phyloP scores from a whole-genome alignment of 2,888 invertebrate species.

The Unio pictorum region DNA sequence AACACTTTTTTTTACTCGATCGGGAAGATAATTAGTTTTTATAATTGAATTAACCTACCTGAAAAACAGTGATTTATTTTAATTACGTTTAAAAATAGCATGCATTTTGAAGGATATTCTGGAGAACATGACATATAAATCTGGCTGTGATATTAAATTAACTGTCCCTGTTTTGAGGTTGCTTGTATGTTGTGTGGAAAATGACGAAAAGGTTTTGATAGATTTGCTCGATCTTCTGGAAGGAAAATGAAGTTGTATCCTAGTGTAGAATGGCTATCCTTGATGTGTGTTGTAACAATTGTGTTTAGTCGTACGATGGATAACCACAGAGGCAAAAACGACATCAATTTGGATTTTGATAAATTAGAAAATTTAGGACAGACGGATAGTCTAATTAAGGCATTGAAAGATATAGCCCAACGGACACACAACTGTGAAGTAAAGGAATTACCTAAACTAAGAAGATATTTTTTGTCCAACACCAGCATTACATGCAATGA shows the following conservation, averaged over 20 bases:
- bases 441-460: slow-evolving; percentile 55
- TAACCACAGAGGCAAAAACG: slow-evolving; percentile 35
- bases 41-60: too few relatives aligned
- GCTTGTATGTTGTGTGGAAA: too few relatives aligned
- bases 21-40: too few relatives aligned
- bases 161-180: too few relatives aligned
- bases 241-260: slow-evolving; percentile 28
- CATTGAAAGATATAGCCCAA: slow-evolving; percentile 54
- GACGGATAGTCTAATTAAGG: slow-evolving; percentile 44
- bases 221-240: neutral
- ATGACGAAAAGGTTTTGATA: neutral
- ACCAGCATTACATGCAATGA: slow-evolving; percentile 62
- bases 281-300: slow-evolving; percentile 19
- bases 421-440: slow-evolving; percentile 60
- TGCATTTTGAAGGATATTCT: too few relatives aligned
- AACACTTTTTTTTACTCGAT: too few relatives aligned
- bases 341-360: slow-evolving; percentile 42
- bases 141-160: too few relatives aligned
- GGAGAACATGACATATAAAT: too few relatives aligned
- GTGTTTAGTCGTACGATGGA: slow-evolving; percentile 15
- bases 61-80: too few relatives aligned
- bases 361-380: slow-evolving; percentile 43
- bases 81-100: too few relatives aligned
- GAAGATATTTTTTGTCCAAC: slow-evolving; percentile 51
- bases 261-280: slow-evolving; percentile 23